Conservation (phyloP, 2,113 vertebrate genomes). For the Zosterops hypoxanthus region DNA sequence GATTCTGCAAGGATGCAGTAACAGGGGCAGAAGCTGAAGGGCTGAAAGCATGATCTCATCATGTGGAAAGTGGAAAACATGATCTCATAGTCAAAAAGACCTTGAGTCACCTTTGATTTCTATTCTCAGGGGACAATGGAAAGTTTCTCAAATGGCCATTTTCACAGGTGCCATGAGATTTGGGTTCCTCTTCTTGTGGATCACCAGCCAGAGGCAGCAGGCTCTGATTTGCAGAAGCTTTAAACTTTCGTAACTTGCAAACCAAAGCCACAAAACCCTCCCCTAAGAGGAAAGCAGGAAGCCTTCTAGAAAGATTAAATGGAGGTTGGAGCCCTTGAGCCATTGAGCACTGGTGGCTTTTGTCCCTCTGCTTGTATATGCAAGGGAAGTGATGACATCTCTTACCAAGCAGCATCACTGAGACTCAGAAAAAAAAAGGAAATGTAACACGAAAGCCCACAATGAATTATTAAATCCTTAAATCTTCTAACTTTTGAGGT, state of each 20-base stretch:
- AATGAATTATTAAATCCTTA: neutral
- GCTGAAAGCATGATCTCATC: neutral
- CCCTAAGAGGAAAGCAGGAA: neutral
- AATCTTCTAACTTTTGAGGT: neutral
- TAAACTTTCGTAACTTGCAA: neutral
- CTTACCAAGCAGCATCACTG: neutral
- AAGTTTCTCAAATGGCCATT: conserved; percentile 9
- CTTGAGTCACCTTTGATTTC: neutral
- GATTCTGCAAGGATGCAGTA: neutral
- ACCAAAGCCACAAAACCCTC: neutral
- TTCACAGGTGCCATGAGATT: neutral
- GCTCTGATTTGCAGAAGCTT: neutral
- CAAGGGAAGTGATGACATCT: neutral
- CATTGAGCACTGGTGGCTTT: neutral
- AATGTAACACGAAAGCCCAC: neutral
- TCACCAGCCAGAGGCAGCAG: rapidly evolving
- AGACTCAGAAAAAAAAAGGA: neutral
- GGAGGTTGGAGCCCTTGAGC: neutral
- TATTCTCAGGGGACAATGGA: neutral
- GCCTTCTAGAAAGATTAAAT: neutral
- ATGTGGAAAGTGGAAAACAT: neutral
- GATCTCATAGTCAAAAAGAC: neutral
- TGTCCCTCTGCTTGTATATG: rapidly evolving
- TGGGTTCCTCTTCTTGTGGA: conserved; percentile 1
- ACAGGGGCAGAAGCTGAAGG: neutral